Evolutionary conservation across 2,113 vertebrate genomes (phyloP), one percentile per base, ranked within the genome.

Genomic region (Vulpes vulpes): DNA sequence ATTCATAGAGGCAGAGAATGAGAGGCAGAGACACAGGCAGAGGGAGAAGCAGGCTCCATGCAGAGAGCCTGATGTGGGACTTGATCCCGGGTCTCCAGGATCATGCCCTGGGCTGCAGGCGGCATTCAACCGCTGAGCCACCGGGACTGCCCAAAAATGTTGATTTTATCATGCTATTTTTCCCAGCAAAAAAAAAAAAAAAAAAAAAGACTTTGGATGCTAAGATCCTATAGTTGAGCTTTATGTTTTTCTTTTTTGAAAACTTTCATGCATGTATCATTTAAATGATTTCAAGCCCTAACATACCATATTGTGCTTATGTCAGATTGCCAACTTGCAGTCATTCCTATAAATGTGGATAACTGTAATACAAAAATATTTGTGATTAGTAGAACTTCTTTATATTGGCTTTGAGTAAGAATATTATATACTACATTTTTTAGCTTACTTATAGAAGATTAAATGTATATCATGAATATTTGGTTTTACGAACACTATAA

Each of bases 231-330:
- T 30, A 85, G 11, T 91, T 91, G 82, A 32, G 7, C 12, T 84
- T 0, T 84, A 73, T 83, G 12, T 55, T 76, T 62, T 57, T 30
- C 9, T 30, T 35, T 57, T 22, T 51, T 1, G 51, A 83, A 12
- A 35, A 25, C 5, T 85, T 69, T 87, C 3, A 16, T 79, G 22
- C 49, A 85, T 43, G 3, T 8, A 62, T 51, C 5, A 49, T 76
- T 93, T 95, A 87, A 92, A 59, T 96, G 51, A 81, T 49, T 94
- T 94, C 81, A 93, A 76, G 49, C 65, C 84, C 53, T 87, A 60
- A 92, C 60, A 49, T 87, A 57, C 19, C 22, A 60, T 89, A 85
- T 79, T 95, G 27, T 89, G 64, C 49, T 51, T 76, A 65, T 79
- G 25, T 51, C 79, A 91, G 53, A 91, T 81, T 82, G 20, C 20